phyloP scores from a whole-genome alignment of 2,113 vertebrate species.

The Nothocercus julius region DNA sequence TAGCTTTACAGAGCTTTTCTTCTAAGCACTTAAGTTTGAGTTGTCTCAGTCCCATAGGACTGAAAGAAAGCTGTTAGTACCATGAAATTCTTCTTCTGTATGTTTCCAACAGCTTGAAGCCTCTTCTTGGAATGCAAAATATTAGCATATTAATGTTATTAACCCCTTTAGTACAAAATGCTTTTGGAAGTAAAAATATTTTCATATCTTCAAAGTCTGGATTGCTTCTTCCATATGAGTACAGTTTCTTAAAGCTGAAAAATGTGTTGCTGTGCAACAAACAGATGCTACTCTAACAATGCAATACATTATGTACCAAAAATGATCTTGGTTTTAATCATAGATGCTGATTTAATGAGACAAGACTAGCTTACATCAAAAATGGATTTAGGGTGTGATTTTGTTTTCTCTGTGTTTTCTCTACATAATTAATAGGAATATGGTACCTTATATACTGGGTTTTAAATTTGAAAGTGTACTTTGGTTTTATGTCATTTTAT shows the following conservation, averaged over 20 bases:
- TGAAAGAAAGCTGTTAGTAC: slow-evolving; percentile 63
- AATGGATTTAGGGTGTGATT: slow-evolving; percentile 95
- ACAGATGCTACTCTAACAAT: slow-evolving; percentile 97
- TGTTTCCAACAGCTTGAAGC: slow-evolving; percentile 59
- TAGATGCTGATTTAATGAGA: slow-evolving; percentile 97
- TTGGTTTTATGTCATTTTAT: slow-evolving; percentile 60
- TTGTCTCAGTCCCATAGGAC: slow-evolving; percentile 51
- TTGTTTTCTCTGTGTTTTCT: slow-evolving; percentile 87
- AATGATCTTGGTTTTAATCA: slow-evolving; percentile 97
- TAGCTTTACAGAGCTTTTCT: slow-evolving; percentile 63
- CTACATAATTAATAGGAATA: slow-evolving; percentile 92
- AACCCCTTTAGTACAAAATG: slow-evolving; percentile 60
- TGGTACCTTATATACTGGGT: slow-evolving; percentile 72
- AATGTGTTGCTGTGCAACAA: slow-evolving; percentile 96
- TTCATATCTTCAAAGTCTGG: slow-evolving; percentile 58
- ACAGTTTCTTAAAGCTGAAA: slow-evolving; percentile 95
- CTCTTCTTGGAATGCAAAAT: slow-evolving; percentile 50
- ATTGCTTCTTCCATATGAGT: slow-evolving; percentile 88
- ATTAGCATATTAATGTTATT: slow-evolving; percentile 72
- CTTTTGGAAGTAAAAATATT: slow-evolving; percentile 67
- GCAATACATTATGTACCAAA: slow-evolving; percentile 96
- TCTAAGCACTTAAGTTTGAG: slow-evolving; percentile 69
- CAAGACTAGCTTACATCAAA: slow-evolving; percentile 92
- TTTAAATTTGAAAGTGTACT: slow-evolving; percentile 60
- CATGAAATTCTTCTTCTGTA: slow-evolving; percentile 61